Percentiles rank a stretch among this genome's conserved stretches.
These are phyloP conservation scores for Atta colombica DNA, from an alignment of 1,140 invertebrate species.

Conservation along the genomic window DNA sequence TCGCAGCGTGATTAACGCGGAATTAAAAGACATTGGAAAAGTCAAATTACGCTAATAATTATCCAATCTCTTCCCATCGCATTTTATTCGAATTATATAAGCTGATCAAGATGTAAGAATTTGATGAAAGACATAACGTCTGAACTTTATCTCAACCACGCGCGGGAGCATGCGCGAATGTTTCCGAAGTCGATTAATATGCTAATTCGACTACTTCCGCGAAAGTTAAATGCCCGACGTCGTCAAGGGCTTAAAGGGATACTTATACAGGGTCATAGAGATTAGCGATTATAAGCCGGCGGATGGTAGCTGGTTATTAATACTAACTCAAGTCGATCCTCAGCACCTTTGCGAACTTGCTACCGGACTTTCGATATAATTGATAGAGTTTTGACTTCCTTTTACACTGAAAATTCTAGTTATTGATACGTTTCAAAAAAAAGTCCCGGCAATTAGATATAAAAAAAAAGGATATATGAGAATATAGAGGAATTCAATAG, in stretches of 20 bases:
- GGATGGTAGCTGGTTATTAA: slow-evolving; percentile 60
- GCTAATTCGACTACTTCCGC: slow-evolving; percentile 66
- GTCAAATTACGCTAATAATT: not conserved
- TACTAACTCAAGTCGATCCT: slow-evolving; percentile 51
- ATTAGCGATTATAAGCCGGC: slow-evolving; percentile 67
- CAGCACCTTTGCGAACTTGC: slow-evolving; percentile 19
- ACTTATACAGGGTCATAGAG: slow-evolving; percentile 65
- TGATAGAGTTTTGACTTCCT: slow-evolving; percentile 22
- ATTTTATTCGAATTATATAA: slow-evolving; percentile 41
- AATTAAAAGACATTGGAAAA: not conserved
- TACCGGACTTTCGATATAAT: slow-evolving; percentile 38
- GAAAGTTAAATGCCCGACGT: slow-evolving; percentile 67
- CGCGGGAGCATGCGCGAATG: slow-evolving; percentile 57
- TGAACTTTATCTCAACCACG: slow-evolving; percentile 44
- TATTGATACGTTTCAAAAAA: slow-evolving; percentile 13
- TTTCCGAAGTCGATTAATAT: slow-evolving; percentile 72
- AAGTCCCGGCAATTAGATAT: not conserved
- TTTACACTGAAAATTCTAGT: not conserved
- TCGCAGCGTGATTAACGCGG: not conserved
- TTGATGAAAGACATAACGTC: slow-evolving; percentile 51
- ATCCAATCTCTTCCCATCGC: not conserved
- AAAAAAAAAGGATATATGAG: not conserved
- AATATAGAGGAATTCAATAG: not conserved
- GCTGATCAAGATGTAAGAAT: slow-evolving; percentile 51
- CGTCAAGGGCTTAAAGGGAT: slow-evolving; percentile 68